Base-by-base conservation (phyloP, 2,888 invertebrate genomes). In the Trypoxylon attenuatum region DNA sequence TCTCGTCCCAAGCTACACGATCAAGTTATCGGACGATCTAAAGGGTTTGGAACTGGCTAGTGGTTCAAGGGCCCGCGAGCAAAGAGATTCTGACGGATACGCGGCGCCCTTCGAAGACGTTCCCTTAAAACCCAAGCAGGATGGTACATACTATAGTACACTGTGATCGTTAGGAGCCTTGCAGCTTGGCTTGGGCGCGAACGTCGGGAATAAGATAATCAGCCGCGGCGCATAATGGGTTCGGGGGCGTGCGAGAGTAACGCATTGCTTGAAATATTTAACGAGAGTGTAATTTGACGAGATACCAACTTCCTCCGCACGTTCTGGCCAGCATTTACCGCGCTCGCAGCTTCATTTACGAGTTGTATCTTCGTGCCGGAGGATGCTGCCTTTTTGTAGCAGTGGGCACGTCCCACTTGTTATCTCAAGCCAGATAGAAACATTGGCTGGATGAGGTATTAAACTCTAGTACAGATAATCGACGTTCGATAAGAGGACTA, bases 191-290 rank as follows among this genome's bases (percentile, higher is more conserved):
- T 62, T 65, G 65, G 74, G 74, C 73, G 74, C 73, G 68, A 70
- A 70, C 73, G 67, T 56, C 57, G 69, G 74, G 73, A 74, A 71
- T 70, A 71, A 78, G 80, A 83, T 83, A 81, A 83, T 83, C 83
- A 82, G 81, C 72, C 76, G 74, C 70, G 75, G 63, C 78, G 73
- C 77, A 67, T 81, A 79, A 80, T 80, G 73, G 67, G 71, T 77
- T 78, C 77, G 83, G 77, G 82, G 82, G 82, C 80, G 83, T 80
- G 82, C 69, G 79, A 79, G 78, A 75, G 78, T 83, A 82, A 81
- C 76, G 73, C 80, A 82, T 82, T 79, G 76, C 80, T 76, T 73
- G 77, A 79, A 81, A 82, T 82, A 82, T 82, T 82, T 83, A 83
- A 84, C 83, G 77, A 75, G 77, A 77, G 77, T 74, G 75, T 83